Percentiles rank a stretch among this genome's conserved stretches.
Conservation (phyloP, 2,113 vertebrate genomes). For the Micronycteris hirsuta region DNA sequence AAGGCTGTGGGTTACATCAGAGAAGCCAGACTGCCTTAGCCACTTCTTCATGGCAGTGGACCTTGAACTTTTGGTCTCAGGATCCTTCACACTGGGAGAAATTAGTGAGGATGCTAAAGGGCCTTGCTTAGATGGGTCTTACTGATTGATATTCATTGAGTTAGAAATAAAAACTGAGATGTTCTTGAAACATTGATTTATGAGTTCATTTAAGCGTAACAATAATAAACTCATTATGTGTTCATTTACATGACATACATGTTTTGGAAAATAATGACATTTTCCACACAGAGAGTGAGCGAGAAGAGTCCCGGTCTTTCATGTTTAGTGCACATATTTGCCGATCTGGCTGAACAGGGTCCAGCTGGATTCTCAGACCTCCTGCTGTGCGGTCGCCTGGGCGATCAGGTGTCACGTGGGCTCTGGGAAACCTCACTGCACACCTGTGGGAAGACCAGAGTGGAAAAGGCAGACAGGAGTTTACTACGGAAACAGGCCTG, state of each 20-base stretch:
- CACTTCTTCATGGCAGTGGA: fast-evolving
- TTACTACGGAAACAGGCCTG: fast-evolving
- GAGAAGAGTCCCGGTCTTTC: not conserved
- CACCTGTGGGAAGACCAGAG: not conserved
- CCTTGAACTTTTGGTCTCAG: not conserved
- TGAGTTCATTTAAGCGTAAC: not conserved
- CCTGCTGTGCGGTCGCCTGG: fast-evolving
- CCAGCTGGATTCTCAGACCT: fast-evolving
- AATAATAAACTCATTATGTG: too few relatives aligned
- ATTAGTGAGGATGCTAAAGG: not conserved
- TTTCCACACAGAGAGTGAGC: not conserved
- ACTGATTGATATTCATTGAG: not conserved
- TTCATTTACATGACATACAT: not conserved
- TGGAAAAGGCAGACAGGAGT: not conserved
- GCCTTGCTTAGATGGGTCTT: not conserved
- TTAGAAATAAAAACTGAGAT: not conserved
- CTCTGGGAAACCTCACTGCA: fast-evolving
- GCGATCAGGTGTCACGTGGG: fast-evolving
- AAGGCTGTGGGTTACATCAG: not conserved
- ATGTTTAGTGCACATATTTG: not conserved
- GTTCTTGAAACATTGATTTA: not conserved
- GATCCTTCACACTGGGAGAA: not conserved
- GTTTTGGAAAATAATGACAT: not conserved
- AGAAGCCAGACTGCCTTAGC: not conserved
- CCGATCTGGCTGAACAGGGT: not conserved